Percentiles rank a stretch among this genome's conserved stretches.
Conservation (phyloP, 2,797 vertebrate species). For the Propithecus perrieri region DNA sequence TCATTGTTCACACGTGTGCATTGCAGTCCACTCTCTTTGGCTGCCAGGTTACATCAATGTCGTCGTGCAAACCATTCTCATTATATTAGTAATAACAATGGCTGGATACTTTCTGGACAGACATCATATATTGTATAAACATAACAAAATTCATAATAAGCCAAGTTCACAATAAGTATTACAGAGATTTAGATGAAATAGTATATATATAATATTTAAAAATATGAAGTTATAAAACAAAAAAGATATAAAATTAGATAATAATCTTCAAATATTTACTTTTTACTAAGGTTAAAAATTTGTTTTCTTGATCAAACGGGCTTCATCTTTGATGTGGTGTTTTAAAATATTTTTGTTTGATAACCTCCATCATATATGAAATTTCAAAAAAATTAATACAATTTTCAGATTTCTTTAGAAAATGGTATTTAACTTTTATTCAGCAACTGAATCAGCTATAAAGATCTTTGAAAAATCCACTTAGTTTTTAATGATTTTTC, state of each 20-base stretch:
- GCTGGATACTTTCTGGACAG: no score
- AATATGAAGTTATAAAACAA: neutral
- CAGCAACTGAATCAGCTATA: neutral
- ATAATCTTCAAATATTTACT: neutral
- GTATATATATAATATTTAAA: neutral
- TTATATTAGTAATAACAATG: no score
- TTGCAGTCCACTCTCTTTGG: no score
- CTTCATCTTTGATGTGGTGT: neutral
- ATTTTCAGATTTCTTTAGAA: slow-evolving; percentile 3
- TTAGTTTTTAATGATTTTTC: neutral
- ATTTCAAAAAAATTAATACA: neutral
- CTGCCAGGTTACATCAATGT: no score
- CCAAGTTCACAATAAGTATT: neutral
- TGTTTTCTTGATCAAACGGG: neutral
- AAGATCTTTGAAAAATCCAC: neutral
- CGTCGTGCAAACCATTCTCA: no score
- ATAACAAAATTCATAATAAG: neutral
- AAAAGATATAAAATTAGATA: neutral
- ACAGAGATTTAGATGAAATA: neutral
- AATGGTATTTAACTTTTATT: neutral
- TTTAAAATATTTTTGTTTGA: slow-evolving; percentile 2
- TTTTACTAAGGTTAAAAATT: neutral
- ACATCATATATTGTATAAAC: neutral
- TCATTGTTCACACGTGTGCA: no score
- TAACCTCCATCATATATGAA: neutral